Evolutionary conservation across 2,113 vertebrate genomes (phyloP), one percentile per base, ranked within the genome.

Genomic region (Pholis gunnellus): DNA sequence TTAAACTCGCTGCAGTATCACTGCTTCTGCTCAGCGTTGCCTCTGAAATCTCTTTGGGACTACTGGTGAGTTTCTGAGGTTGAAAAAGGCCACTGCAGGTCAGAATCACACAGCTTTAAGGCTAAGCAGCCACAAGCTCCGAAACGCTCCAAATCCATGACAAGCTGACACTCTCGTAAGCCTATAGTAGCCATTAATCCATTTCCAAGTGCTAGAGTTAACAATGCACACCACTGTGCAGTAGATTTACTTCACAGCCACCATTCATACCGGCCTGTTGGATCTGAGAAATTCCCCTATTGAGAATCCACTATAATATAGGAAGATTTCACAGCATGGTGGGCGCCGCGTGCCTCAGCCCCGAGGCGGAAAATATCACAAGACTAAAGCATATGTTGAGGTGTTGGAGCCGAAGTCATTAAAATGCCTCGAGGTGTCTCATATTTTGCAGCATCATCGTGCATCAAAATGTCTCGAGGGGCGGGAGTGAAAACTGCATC

Each of bases 141-240:
- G 44, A 85, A 87, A 84, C 8, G 73, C 64, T 72, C 63, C 60
- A 88, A 90, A 88, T 88, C 82, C 74, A 75, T 79, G 87, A 86
- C 52, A 84, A 75, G 78, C 73, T 72, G 81, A 84, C 68, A 54
- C 52, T 69, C 72, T 81, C 66, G 57, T 75, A 48, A 83, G 68
- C 61, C 78, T 75, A 81, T 50, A 64, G 71, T 57, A 27, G 76
- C 76, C 63, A 87, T 82, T 82, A 82, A 84, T 90, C 81, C 56
- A 57, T 29, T 73, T 50, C 80, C 85, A 87, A 82, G 83, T 76
- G 79, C 54, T 56, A 7, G 20, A 68, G 79, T 81, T 79, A 69
- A 91, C 89, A 92, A 93, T 78, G 79, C 81, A 40, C 66, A 75
- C 48, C 72, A 78, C 72, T 88, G 79, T 89, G 79, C n/a, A 34